A percentile compares a stretch with the other conserved stretches of the same genome.
phyloP scores from a whole-genome alignment of 1,140 invertebrate species.

The Trichonephila clavipes region DNA sequence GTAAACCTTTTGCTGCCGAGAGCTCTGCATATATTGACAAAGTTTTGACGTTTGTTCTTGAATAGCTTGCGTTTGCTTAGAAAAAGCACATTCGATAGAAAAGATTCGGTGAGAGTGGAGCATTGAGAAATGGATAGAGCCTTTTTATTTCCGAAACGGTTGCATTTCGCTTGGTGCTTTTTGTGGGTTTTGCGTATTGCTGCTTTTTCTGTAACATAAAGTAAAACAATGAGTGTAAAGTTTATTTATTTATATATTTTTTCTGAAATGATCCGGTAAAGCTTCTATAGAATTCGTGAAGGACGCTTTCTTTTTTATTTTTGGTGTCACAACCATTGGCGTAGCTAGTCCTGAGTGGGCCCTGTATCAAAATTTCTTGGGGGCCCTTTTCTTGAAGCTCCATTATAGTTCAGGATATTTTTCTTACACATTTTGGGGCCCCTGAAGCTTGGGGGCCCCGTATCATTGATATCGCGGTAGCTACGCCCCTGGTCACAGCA shows the following conservation, averaged over 20 bases:
- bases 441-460: no score
- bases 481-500: not conserved
- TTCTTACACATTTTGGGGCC: no score
- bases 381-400: no score
- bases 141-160: not conserved
- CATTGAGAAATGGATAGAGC: not conserved
- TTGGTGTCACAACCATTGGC: not conserved
- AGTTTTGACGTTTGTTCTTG: slow-evolving; percentile 73
- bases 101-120: slow-evolving; percentile 8
- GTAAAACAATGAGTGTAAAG: not conserved
- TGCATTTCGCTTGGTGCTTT: not conserved
- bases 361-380: no score
- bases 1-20: slow-evolving; percentile 72
- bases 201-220: not conserved
- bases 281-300: not conserved
- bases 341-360: no score
- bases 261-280: not conserved
- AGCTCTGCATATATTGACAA: slow-evolving; percentile 74
- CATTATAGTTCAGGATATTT: no score
- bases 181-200: not conserved
- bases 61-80: slow-evolving; percentile 68
- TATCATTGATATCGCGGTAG: no score
- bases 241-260: not conserved
- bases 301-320: not conserved
- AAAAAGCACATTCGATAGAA: slow-evolving; percentile 72